Evolutionary conservation across 2,888 invertebrate genomes (phyloP), one percentile per base, ranked within the genome.

Genomic region (Cybosia mesomella): DNA sequence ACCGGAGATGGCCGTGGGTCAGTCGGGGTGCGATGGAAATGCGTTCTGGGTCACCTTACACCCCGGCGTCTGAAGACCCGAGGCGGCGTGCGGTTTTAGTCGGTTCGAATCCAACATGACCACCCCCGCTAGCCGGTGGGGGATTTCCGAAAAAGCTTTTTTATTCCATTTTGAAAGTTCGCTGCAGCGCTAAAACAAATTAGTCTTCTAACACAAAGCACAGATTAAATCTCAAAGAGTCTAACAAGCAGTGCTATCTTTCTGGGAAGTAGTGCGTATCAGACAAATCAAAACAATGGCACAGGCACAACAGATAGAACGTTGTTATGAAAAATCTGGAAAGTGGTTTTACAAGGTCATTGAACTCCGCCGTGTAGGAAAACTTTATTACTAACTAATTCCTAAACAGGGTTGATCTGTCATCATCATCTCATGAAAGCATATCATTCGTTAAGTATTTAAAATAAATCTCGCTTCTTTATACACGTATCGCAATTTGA

Each of bases 321-420:
- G 64, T 58, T 18, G 18, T 32, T 77, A 79, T 77, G 73, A 79
- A 81, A 79, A 82, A 76, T 75, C 76, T 81, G 77, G 71, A 69
- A 79, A 80, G 72, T 74, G 72, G 80, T 74, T 73, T 71, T 73
- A 71, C 77, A 62, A 73, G 89, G 88, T 89, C 87, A 79, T 82
- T 76, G 88, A 83, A 84, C 92, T 75, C 75, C 21, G 53, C 54
- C 22, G 11, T 71, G 59, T 60, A 64, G 70, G 67, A 73, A 79
- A 77, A 84, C 83, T 88, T 86, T 87, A 83, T 87, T 24, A 55
- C 15, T 15, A 7, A 15, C 2, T 24, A 9, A 24, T 28, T 21
- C 22, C 13, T 24, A 0, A 55, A 55, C 24, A 24, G 55, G 55
- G 28, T 55, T 55, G 24, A 55, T 13, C 24, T 55, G 15, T 28